Evolutionary conservation across 2,888 invertebrate genomes (phyloP).

Genomic region (Trichogramma dendrolimi): DNA sequence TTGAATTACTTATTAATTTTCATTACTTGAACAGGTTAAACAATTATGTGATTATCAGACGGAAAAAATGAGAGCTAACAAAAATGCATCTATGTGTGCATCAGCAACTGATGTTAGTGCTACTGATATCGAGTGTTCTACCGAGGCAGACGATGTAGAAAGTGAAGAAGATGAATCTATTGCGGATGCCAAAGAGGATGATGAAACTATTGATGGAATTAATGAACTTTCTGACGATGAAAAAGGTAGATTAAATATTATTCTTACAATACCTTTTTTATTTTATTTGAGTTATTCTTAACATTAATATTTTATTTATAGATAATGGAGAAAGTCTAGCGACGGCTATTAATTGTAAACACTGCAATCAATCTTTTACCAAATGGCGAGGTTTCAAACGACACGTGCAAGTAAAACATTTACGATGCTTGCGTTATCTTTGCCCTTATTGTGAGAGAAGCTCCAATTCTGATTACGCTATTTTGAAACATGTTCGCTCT

Average conservation of each 20-base stretch:
- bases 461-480: constrained; percentile 38
- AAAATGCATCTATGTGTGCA: neutral
- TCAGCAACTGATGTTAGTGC: neutral
- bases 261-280: neutral
- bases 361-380: constrained; percentile 40
- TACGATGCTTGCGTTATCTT: constrained; percentile 40
- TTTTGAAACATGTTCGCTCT: constrained; percentile 42
- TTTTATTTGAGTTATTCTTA: neutral
- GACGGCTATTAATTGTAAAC: constrained; percentile 39
- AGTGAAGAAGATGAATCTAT: constrained; percentile 36
- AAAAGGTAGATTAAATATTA: constrained; percentile 27
- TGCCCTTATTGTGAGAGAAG: constrained; percentile 48
- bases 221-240: constrained; percentile 22
- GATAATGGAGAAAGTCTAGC: neutral
- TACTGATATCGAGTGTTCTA: constrained; percentile 5
- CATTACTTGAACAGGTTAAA: neutral
- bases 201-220: constrained; percentile 7
- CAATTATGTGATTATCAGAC: constrained; percentile 29
- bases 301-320: too few species aligned
- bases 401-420: constrained; percentile 44
- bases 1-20: neutral
- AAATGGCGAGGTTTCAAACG: constrained; percentile 45
- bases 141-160: constrained; percentile 29
- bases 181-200: constrained; percentile 39
- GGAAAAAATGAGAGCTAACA: constrained; percentile 35